Percentiles rank a stretch among this genome's conserved stretches.
These are phyloP conservation scores for Xanthorhoe designata DNA, from an alignment of 2,888 invertebrate genomes.

Conservation along the genomic window DNA sequence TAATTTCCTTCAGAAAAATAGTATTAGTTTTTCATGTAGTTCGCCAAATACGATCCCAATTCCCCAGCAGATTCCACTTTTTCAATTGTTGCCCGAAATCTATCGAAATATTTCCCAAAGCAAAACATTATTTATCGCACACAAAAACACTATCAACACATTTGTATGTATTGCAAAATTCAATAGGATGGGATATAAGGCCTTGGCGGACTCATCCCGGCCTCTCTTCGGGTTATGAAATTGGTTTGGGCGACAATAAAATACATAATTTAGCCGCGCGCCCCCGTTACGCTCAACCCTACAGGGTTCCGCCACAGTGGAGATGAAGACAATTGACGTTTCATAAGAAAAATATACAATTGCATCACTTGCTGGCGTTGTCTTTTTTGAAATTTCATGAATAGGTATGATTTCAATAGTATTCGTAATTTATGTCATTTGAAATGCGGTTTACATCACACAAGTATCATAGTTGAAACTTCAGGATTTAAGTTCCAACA, in stretches of 20 bases:
- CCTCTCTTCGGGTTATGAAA: slow-evolving; percentile 74
- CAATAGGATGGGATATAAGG: slow-evolving; percentile 64
- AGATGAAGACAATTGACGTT: slow-evolving; percentile 8
- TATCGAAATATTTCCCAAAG: slow-evolving; percentile 40
- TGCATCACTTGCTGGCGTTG: background rate
- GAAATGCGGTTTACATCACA: too few relatives aligned
- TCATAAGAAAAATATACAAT: background rate
- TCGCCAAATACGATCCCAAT: slow-evolving; percentile 3
- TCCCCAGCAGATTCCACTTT: slow-evolving; percentile 20
- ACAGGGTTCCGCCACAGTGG: slow-evolving; percentile 33
- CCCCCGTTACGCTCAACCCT: slow-evolving; percentile 49
- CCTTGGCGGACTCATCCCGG: slow-evolving; percentile 60
- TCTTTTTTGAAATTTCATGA: too few relatives aligned
- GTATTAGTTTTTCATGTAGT: background rate
- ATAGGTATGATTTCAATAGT: too few relatives aligned
- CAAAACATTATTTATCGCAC: slow-evolving; percentile 52
- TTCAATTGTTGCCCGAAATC: slow-evolving; percentile 41
- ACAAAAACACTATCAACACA: slow-evolving; percentile 59
- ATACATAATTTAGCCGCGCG: slow-evolving; percentile 74
- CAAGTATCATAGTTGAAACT: too few relatives aligned
- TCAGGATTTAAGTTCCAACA: too few relatives aligned
- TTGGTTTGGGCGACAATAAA: slow-evolving; percentile 76
- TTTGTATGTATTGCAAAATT: slow-evolving; percentile 76
- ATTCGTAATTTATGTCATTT: too few relatives aligned
- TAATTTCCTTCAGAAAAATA: background rate